phyloP scores from a whole-genome alignment of 2,113 vertebrate genomes.

The Casuarius casuarius region DNA sequence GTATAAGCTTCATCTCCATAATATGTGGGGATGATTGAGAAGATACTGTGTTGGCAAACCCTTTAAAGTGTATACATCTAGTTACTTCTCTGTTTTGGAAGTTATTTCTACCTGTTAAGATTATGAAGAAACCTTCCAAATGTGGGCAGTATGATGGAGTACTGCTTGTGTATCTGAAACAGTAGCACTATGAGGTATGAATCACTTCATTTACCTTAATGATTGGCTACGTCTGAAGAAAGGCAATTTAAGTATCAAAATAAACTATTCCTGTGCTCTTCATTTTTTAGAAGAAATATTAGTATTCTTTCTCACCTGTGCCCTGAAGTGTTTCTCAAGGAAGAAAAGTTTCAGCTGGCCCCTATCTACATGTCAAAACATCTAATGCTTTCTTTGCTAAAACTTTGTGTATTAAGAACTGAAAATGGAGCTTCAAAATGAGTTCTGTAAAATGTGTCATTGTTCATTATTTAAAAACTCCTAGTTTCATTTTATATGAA shows the following conservation, averaged over 20 bases:
- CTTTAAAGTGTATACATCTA: neutral
- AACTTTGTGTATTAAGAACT: neutral
- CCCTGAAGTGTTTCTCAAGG: neutral
- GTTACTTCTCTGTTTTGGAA: neutral
- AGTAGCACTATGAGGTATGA: neutral
- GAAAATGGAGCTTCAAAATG: neutral
- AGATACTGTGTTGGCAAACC: neutral
- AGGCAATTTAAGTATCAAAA: conserved; percentile 40
- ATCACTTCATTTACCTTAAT: conserved; percentile 39
- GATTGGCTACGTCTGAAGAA: conserved; percentile 30
- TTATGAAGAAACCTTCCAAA: neutral
- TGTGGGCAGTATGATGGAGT: neutral
- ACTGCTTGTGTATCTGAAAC: neutral
- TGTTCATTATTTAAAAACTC: neutral
- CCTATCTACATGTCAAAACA: neutral
- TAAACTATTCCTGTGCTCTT: conserved; percentile 27
- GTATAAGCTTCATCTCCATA: neutral
- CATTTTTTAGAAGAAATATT: neutral
- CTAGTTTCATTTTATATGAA: neutral
- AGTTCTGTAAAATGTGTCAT: neutral
- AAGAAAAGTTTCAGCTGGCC: neutral
- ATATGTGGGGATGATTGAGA: neutral
- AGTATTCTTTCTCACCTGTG: neutral
- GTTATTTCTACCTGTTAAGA: neutral
- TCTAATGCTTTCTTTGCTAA: neutral